Evolutionary conservation across 2,797 vertebrate species (phyloP), one percentile per base, ranked within the genome.

Genomic region (Phalloptychus januarius): DNA sequence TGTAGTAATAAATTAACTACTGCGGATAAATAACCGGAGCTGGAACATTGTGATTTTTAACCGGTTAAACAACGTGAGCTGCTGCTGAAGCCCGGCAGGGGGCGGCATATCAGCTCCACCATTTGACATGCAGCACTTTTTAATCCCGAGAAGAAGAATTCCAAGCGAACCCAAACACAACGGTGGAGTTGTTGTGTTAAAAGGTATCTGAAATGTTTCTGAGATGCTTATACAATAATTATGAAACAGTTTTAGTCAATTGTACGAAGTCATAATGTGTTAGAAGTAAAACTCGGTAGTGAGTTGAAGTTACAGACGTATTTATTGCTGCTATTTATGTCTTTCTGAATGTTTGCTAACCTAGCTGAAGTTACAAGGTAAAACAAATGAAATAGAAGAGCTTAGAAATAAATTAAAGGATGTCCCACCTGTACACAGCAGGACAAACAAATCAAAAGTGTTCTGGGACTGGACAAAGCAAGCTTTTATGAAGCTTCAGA

Each of bases 81-180:
- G 15, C 28, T 7, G 28, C 36, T 10, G 31, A 23, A 69, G 12
- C 25, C 70, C 86, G 25, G 67, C 42, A 79, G 84, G 80, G 73
- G 87, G 86, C 82, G 79, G 61, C 74, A 79, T 33, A 2, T 31
- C 12, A 5, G 0, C 40, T 3, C 12, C 48, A 15, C 40, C 15
- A n/a, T 36, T 7, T 4, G 31, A 4, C 1, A 4, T 16, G 2
- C 50, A 0, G 0, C 0, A 33, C 40, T 3, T 5, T 31, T 71
- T 72, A 0, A n/a, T 18, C 23, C 13, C 10, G 20, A 0, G 83
- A 86, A 79, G 86, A 85, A 72, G 58, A 23, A 50, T 10, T 16
- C 28, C 11, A 56, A 28, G 46, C 5, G 65, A 54, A 71, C 7
- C 20, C 0, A 50, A 54, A 65, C n/a, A 76, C 3, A 1, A 0